Conservation (phyloP, 2,113 vertebrate species). For the Megalops atlanticus region DNA sequence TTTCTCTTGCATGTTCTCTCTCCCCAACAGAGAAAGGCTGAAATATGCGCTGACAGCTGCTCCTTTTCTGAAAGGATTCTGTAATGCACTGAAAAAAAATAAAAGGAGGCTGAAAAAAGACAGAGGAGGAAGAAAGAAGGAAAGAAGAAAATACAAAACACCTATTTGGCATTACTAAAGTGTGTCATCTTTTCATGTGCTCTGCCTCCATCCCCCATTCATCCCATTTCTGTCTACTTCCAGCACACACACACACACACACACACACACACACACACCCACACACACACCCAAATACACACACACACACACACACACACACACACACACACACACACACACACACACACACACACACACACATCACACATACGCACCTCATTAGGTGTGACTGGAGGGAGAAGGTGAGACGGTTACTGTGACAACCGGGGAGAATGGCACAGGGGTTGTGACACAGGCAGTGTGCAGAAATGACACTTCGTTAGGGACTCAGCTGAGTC, state of each 20-base stretch:
- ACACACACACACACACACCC: neutral
- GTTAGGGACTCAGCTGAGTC: neutral
- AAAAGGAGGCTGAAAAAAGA: slow-evolving; percentile 32
- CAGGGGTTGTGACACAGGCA: slow-evolving; percentile 48
- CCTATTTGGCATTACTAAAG: slow-evolving; percentile 42
- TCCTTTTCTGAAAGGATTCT: slow-evolving; percentile 50
- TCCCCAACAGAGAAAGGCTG: neutral
- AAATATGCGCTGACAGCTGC: slow-evolving; percentile 37
- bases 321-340: too few species aligned
- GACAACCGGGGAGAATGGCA: slow-evolving; percentile 69
- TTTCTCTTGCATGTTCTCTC: slow-evolving; percentile 12
- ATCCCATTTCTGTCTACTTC: slow-evolving; percentile 44
- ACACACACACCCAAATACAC: neutral
- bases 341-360: too few species aligned
- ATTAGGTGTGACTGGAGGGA: slow-evolving; percentile 69
- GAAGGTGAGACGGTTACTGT: slow-evolving; percentile 77
- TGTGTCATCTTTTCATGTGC: slow-evolving; percentile 33
- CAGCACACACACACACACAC: slow-evolving; percentile 32
- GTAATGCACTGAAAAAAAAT: slow-evolving; percentile 26
- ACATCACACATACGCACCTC: slow-evolving; percentile 35
- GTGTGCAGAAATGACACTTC: too few species aligned
- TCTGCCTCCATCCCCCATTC: slow-evolving; percentile 29
- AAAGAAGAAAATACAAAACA: slow-evolving; percentile 51
- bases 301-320: neutral
- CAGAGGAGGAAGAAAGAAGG: slow-evolving; percentile 47